Percentiles rank a stretch among this genome's conserved stretches.
These are phyloP conservation scores for Gobio occitaniae DNA, from an alignment of 2,797 vertebrate genomes.

Conservation along the genomic window DNA sequence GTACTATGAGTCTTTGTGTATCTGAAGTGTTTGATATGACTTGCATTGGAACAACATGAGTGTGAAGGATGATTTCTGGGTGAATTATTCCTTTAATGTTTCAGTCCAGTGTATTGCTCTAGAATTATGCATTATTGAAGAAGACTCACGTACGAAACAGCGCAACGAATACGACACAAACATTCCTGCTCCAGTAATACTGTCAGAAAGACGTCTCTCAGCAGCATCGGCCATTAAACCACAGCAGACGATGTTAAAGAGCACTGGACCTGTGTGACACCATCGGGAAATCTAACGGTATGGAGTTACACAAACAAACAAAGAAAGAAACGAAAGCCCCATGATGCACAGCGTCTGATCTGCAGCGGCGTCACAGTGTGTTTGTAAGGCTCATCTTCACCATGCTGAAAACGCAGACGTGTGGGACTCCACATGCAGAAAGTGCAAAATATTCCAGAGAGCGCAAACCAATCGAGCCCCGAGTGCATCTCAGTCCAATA, in stretches of 20 bases:
- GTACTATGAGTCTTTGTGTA: neutral
- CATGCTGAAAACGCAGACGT: conserved; percentile 49
- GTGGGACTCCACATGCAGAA: conserved; percentile 68
- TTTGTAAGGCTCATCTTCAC: conserved; percentile 46
- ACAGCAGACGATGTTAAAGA: neutral
- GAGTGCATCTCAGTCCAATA: neutral
- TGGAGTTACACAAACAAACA: neutral
- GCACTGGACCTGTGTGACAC: neutral
- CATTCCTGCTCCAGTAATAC: neutral
- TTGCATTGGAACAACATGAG: neutral
- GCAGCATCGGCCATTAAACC: neutral
- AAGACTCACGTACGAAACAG: neutral
- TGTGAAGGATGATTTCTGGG: neutral
- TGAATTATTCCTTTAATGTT: neutral
- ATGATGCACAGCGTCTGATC: conserved; percentile 30
- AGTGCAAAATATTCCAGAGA: conserved; percentile 77
- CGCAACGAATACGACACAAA: neutral
- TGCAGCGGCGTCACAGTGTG: conserved; percentile 58
- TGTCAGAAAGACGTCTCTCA: neutral
- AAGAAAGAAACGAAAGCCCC: neutral
- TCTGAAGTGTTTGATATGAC: neutral
- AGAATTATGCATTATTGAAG: conserved; percentile 42
- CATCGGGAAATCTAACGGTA: neutral
- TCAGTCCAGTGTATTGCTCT: conserved; percentile 50
- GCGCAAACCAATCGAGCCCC: conserved; percentile 38